A percentile compares a stretch with the other conserved stretches of the same genome.
phyloP scores from a whole-genome alignment of 2,888 invertebrate species.

The Dendrolimus houi region DNA sequence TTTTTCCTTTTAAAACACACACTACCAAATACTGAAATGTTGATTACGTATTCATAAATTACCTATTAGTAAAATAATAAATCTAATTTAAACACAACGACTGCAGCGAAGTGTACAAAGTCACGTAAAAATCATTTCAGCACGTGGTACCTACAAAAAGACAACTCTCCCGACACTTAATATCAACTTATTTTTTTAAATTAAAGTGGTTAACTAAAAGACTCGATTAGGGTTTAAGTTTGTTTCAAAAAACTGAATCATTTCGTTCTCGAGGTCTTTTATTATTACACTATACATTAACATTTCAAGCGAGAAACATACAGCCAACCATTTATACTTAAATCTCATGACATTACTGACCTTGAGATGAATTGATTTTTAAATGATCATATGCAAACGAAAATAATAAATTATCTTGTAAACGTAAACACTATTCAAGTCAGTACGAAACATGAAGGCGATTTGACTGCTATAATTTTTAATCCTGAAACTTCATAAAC shows the following conservation, averaged over 20 bases:
- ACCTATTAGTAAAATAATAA: conserved; percentile 7
- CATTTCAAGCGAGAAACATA: conserved; percentile 59
- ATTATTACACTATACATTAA: conserved; percentile 42
- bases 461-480: conserved; percentile 28
- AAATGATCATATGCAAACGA: conserved; percentile 1
- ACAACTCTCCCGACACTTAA: conserved; percentile 39
- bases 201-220: conserved; percentile 51
- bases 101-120: neutral
- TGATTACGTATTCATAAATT: conserved; percentile 8
- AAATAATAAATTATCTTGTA: conserved; percentile 6
- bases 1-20: conserved; percentile 7
- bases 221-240: conserved; percentile 31
- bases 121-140: neutral
- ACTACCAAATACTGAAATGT: conserved; percentile 13
- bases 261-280: conserved; percentile 26
- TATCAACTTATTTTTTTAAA: conserved; percentile 63
- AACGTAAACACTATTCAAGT: conserved; percentile 34
- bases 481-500: conserved; percentile 2
- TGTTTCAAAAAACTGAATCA: conserved; percentile 10
- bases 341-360: conserved; percentile 34
- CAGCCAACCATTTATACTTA: conserved; percentile 50
- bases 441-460: conserved; percentile 30
- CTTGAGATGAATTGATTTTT: conserved; percentile 22
- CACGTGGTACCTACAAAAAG: conserved; percentile 17
- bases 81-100: conserved; percentile 7